These are phyloP conservation scores for Metallyticus violacea DNA, from an alignment of 2,888 invertebrate genomes.

Conservation along the genomic window DNA sequence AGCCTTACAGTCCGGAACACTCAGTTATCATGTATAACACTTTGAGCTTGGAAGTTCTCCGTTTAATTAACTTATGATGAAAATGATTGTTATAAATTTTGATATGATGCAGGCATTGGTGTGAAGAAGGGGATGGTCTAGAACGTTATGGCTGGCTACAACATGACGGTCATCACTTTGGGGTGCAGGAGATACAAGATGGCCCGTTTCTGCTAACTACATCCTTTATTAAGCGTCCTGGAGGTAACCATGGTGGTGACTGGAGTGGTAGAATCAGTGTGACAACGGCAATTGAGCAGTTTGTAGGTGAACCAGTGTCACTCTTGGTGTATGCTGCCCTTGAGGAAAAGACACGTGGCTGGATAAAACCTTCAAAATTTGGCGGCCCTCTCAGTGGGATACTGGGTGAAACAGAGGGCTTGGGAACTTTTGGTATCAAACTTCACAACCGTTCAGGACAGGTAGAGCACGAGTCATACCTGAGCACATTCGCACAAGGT, in stretches of 20 bases:
- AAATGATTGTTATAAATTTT: not conserved
- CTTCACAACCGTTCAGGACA: conserved; percentile 49
- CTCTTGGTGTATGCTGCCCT: conserved; percentile 80
- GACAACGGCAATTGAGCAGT: conserved; percentile 41
- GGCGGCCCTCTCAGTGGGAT: conserved; percentile 57
- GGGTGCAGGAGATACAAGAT: conserved; percentile 85
- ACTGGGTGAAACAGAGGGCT: conserved; percentile 71
- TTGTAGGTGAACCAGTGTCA: conserved; percentile 55
- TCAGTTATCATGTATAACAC: too few relatives aligned
- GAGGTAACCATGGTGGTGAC: conserved; percentile 82
- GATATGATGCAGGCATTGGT: conserved; percentile 72
- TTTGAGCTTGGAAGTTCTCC: too few relatives aligned
- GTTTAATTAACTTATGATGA: too few relatives aligned
- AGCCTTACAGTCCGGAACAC: too few relatives aligned
- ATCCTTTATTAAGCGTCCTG: conserved; percentile 81
- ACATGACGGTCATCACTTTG: conserved; percentile 91
- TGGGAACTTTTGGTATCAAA: conserved; percentile 72
- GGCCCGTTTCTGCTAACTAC: conserved; percentile 73
- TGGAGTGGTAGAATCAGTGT: conserved; percentile 86
- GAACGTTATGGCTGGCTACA: conserved; percentile 77
- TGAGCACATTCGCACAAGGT: conserved; percentile 69
- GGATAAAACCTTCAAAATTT: conserved; percentile 49
- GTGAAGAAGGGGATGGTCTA: conserved; percentile 81
- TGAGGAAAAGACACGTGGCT: conserved; percentile 65
- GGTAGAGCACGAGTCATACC: conserved; percentile 66